These are phyloP conservation scores for Podarcis lilfordi DNA, from an alignment of 2,797 vertebrate genomes.

Conservation along the genomic window DNA sequence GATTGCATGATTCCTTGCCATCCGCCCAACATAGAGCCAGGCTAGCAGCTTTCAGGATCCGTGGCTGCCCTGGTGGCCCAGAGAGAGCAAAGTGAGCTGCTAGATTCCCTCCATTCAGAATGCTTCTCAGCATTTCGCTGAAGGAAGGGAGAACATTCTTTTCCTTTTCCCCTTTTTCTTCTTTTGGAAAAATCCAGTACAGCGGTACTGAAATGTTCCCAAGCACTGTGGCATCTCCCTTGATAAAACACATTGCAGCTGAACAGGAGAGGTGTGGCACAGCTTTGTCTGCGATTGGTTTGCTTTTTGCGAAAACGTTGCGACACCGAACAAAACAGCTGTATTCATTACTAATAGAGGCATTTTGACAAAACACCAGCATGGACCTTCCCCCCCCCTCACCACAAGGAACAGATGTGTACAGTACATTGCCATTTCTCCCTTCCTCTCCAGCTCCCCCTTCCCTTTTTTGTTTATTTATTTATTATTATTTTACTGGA, in stretches of 20 bases:
- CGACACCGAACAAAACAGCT: slow-evolving; percentile 72
- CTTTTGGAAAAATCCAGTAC: slow-evolving; percentile 58
- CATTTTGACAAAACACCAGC: slow-evolving; percentile 68
- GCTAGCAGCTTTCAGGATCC: not conserved
- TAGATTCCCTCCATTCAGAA: not conserved
- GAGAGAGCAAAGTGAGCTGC: not conserved
- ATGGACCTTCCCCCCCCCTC: slow-evolving; percentile 60
- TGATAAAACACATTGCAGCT: slow-evolving; percentile 57
- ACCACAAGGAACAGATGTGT: slow-evolving; percentile 68
- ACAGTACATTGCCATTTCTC: slow-evolving; percentile 36
- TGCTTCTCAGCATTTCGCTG: not conserved
- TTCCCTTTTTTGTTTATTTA: slow-evolving; percentile 8
- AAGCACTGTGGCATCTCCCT: slow-evolving; percentile 62
- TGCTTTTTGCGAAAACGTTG: slow-evolving; percentile 48
- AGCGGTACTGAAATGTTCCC: slow-evolving; percentile 52
- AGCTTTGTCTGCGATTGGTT: slow-evolving; percentile 47
- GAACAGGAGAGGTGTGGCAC: slow-evolving; percentile 62
- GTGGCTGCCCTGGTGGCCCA: not conserved
- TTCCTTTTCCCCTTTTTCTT: slow-evolving; percentile 36
- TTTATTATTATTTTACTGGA: slow-evolving; percentile 21
- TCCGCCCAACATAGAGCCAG: no score
- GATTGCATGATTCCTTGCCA: not conserved
- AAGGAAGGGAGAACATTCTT: not conserved
- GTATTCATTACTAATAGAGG: slow-evolving; percentile 74
- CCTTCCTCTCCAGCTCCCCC: slow-evolving; percentile 10